Evolutionary conservation across 23 tunicate genomes (phyloP).

Genomic region (Clavelina lepadiformis): DNA sequence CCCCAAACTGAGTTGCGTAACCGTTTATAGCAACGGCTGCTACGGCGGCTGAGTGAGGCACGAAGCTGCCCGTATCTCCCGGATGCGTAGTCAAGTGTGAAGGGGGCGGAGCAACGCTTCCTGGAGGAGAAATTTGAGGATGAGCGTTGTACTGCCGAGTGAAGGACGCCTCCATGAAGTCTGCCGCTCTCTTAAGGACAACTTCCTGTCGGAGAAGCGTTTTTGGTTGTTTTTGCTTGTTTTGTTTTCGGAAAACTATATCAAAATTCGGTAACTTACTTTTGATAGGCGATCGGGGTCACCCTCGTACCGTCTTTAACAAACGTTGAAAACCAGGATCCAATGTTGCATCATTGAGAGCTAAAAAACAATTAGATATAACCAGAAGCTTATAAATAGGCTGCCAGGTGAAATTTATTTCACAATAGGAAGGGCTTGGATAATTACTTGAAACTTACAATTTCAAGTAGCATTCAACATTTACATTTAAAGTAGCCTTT

Average conservation of each 20-base stretch:
- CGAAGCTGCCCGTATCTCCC: slow-evolving; percentile 18
- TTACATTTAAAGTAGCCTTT: no score
- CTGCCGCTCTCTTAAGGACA: slow-evolving; percentile 79
- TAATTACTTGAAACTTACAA: no score
- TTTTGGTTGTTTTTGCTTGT: background rate
- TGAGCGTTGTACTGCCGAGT: slow-evolving; percentile 42
- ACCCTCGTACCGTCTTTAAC: slow-evolving; percentile 68
- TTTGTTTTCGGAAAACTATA: background rate
- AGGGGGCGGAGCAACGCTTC: slow-evolving; percentile 41
- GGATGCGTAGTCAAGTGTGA: slow-evolving; percentile 32
- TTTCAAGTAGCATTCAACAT: no score
- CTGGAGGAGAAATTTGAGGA: slow-evolving; percentile 32
- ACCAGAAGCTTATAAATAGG: no score
- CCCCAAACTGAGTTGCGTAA: slow-evolving; percentile 38
- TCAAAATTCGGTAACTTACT: slow-evolving; percentile 29
- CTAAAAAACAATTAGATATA: no score
- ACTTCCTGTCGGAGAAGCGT: slow-evolving; percentile 64
- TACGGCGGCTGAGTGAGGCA: slow-evolving; percentile 30
- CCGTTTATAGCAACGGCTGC: slow-evolving; percentile 55
- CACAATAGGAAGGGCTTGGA: no score
- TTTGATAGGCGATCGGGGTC: slow-evolving; percentile 92
- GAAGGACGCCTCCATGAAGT: slow-evolving; percentile 61
- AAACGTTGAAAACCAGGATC: slow-evolving; percentile 87
- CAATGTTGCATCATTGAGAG: slow-evolving; percentile 75
- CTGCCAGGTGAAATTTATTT: no score